These are phyloP conservation scores for Tigriopus japonicus DNA, from an alignment of 1,140 invertebrate species.

Conservation along the genomic window DNA sequence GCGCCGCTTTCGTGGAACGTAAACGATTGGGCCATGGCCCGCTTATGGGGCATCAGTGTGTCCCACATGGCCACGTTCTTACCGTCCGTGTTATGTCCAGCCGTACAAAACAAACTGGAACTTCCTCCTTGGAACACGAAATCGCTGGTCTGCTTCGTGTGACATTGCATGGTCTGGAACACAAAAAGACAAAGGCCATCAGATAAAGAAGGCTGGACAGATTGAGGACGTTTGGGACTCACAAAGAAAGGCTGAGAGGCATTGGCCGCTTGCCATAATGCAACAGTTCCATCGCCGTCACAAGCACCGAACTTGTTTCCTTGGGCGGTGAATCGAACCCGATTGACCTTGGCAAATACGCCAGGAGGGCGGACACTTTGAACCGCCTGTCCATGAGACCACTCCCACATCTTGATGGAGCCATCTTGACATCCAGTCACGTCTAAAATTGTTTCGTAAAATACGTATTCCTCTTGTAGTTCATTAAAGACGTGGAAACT, in stretches of 20 bases:
- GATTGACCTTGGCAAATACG: constrained; percentile 85
- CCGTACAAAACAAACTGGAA: constrained; percentile 90
- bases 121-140: constrained; percentile 85
- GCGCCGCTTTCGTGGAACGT: constrained; percentile 19
- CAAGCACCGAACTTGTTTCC: constrained; percentile 96
- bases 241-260: constrained; percentile 4
- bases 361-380: constrained; percentile 64
- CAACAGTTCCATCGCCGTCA: constrained; percentile 42
- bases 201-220: background rate
- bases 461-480: too few relatives aligned
- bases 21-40: constrained; percentile 57
- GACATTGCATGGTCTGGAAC: constrained; percentile 86
- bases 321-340: constrained; percentile 81
- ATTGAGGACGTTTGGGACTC: background rate
- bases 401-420: constrained; percentile 93
- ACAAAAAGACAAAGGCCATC: constrained; percentile 7
- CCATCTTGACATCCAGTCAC: constrained; percentile 91
- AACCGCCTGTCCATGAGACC: constrained; percentile 65
- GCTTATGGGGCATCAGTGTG: constrained; percentile 82
- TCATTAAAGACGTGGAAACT: too few relatives aligned
- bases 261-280: constrained; percentile 45
- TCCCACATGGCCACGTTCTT: constrained; percentile 98
- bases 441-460: constrained; percentile 45
- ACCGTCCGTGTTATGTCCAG: constrained; percentile 86
- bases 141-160: constrained; percentile 90